phyloP scores from a whole-genome alignment of 2,797 vertebrate species.

The Delichon dasypus region DNA sequence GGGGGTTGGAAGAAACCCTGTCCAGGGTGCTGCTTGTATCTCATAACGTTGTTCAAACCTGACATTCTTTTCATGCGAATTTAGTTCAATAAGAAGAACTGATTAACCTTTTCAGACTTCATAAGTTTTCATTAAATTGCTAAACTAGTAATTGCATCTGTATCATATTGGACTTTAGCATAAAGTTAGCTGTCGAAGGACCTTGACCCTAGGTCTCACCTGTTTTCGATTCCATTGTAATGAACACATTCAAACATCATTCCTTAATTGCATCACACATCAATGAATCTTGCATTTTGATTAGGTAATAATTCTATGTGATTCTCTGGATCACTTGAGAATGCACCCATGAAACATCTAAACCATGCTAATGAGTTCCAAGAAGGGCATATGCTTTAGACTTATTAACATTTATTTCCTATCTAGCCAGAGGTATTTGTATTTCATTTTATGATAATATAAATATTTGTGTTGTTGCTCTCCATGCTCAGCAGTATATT shows the following conservation, averaged over 20 bases:
- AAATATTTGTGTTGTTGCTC: background rate
- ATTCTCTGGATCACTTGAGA: conserved; percentile 67
- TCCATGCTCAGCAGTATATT: background rate
- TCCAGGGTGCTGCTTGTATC: background rate
- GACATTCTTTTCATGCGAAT: background rate
- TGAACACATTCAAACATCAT: conserved; percentile 58
- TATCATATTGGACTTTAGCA: conserved; percentile 5
- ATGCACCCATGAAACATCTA: conserved; percentile 28
- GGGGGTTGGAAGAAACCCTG: background rate
- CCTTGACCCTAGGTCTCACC: conserved; percentile 54
- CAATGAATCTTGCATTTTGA: conserved; percentile 69
- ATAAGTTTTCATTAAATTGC: conserved; percentile 44
- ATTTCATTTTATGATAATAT: background rate
- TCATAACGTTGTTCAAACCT: background rate
- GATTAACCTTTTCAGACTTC: conserved; percentile 38
- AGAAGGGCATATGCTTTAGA: conserved; percentile 15
- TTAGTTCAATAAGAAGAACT: background rate
- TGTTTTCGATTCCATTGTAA: conserved; percentile 57
- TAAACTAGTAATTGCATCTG: conserved; percentile 49
- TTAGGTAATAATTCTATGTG: conserved; percentile 57
- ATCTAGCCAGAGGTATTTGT: background rate
- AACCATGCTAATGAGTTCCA: conserved; percentile 15
- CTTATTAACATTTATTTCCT: background rate
- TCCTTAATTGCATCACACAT: conserved; percentile 69
- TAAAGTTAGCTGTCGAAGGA: conserved; percentile 48